Base-by-base conservation (phyloP, 2,888 invertebrate species). In the Schizaphis graminum region DNA sequence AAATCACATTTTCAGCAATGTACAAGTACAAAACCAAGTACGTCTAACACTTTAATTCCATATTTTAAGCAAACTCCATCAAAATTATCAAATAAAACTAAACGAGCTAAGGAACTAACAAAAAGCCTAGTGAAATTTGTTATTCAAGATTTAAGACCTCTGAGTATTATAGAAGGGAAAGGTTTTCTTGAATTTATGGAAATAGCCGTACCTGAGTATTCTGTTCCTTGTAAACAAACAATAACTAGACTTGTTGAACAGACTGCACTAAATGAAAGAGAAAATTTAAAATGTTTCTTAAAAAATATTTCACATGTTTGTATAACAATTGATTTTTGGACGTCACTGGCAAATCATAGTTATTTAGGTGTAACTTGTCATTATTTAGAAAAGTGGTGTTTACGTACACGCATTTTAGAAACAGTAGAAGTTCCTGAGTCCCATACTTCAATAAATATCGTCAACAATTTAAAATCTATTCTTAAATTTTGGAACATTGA, bases 321-420 rank as follows among this genome's bases (percentile, higher is more conserved):
- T 56, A n/a, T 89, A 47, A 89, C 89, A 26, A 89, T 89, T 41
- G 57, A 89, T 89, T 89, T 89, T 89, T 89, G 89, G 89, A 89
- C 89, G 10, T 49, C 87, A 47, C n/a, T 49, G 28, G 11, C 49
- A 87, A 87, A 87, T 49, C 44, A 86, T 16, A 87, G 87, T 49
- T 87, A 87, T 87, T 87, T 87, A 87, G 47, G 87, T 53, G 49
- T 87, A 87, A 87, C 87, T 87, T 87, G 49, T 87, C 87, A 87
- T 87, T 87, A 49, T 87, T 49, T 87, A 49, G 87, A 87, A 28
- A 53, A 49, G 13, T 87, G 87, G 87, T 87, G 5, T n/a, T 87
- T 87, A 87, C 87, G 49, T 87, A 49, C 49, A 87, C 49, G 87
- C 11, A 5, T 87, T 87, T 87, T 87, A 49, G 87, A 87, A 87